Evolutionary conservation across 1,140 invertebrate genomes (phyloP).

Genomic region (Phymorhynchus buccinoides): DNA sequence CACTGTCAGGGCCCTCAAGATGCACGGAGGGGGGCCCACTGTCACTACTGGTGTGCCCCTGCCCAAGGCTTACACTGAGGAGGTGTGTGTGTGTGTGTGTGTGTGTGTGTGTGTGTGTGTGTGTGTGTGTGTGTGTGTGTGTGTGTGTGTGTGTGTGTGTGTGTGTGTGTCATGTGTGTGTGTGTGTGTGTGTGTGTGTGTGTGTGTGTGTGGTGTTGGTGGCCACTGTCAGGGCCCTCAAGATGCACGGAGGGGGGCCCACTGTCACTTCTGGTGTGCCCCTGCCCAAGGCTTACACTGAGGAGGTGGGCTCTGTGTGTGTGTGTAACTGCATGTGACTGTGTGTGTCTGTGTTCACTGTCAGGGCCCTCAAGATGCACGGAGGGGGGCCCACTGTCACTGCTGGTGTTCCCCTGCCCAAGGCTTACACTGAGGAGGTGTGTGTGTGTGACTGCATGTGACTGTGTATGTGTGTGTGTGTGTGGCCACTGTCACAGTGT

Average conservation of each 20-base stretch:
- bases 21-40: slow-evolving; percentile 93
- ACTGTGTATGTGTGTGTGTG: too few relatives aligned
- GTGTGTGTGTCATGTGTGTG: too few relatives aligned
- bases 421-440: slow-evolving; percentile 84
- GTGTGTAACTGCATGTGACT: too few relatives aligned
- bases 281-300: slow-evolving; percentile 86
- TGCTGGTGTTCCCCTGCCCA: slow-evolving; percentile 86
- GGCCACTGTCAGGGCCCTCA: slow-evolving; percentile 93
- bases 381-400: slow-evolving; percentile 93
- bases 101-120: too few relatives aligned
- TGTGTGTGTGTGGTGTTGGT: slow-evolving; percentile 97
- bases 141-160: too few relatives aligned
- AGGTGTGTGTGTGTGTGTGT: too few relatives aligned
- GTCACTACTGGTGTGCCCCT: slow-evolving; percentile 89
- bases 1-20: too few relatives aligned
- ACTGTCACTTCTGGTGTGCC: slow-evolving; percentile 87
- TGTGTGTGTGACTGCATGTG: too few relatives aligned
- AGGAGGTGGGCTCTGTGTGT: slow-evolving; percentile 78
- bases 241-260: slow-evolving; percentile 98
- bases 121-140: too few relatives aligned
- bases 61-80: slow-evolving; percentile 85
- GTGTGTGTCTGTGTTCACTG: slow-evolving; percentile 94
- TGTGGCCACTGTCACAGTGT: too few relatives aligned
- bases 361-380: slow-evolving; percentile 98
- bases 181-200: too few relatives aligned